These are phyloP conservation scores for Aphrocallistes beatrix DNA, from an alignment of 37 sponge, comb jelly and placozoan species.

Conservation along the genomic window DNA sequence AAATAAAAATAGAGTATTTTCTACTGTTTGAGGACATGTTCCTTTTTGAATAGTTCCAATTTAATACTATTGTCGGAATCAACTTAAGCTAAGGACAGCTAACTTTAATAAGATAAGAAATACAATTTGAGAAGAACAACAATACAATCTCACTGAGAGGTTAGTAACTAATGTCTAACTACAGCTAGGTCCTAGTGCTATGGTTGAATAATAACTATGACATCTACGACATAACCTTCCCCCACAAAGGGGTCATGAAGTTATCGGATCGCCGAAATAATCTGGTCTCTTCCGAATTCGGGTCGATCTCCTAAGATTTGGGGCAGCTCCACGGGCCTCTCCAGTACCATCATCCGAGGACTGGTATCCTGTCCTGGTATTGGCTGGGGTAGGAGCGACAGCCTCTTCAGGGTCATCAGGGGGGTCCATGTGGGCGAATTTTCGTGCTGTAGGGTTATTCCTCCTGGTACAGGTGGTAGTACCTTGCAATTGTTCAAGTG, in stretches of 20 bases:
- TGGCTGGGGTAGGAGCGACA: neutral
- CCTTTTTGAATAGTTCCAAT: no score
- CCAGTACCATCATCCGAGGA: neutral
- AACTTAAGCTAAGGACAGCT: no score
- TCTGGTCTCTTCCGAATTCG: neutral
- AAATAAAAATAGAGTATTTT: no score
- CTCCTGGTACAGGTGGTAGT: neutral
- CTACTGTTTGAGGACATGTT: no score
- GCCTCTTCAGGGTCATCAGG: neutral
- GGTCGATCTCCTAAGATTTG: neutral
- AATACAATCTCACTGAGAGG: no score
- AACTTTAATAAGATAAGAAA: no score
- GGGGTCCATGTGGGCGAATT: neutral
- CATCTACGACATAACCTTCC: neutral
- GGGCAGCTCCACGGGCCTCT: neutral
- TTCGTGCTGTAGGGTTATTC: neutral
- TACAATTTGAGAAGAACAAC: no score
- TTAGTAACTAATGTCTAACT: no score
- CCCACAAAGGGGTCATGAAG: neutral
- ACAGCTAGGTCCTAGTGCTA: neutral
- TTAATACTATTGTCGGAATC: no score
- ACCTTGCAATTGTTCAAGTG: neutral
- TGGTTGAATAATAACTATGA: neutral
- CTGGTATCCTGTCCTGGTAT: neutral
- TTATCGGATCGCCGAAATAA: neutral